phyloP scores from a whole-genome alignment of 1,140 invertebrate genomes.

The Venustaconcha ellipsiformis region DNA sequence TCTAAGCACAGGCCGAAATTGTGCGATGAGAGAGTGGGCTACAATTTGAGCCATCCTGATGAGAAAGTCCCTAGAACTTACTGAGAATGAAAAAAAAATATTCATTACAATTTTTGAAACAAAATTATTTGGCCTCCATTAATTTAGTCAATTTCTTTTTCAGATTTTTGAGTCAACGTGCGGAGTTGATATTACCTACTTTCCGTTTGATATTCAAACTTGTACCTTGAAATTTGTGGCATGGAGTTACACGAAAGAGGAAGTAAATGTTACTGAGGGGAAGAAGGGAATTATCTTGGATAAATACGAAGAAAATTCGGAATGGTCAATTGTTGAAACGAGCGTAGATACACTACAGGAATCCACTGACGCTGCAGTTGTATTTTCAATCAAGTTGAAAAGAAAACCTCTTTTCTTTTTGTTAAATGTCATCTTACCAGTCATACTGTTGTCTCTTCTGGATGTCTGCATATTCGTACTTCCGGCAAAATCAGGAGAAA shows the following conservation, averaged over 20 bases:
- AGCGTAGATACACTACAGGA: background rate
- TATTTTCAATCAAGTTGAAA: conserved; percentile 10
- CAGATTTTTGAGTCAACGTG: conserved; percentile 97
- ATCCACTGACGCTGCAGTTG: background rate
- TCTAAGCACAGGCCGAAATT: too few species aligned
- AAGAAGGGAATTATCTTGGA: conserved; percentile 1
- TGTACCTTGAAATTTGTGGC: conserved; percentile 71
- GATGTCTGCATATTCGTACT: conserved; percentile 15
- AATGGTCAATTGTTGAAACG: conserved; percentile 1
- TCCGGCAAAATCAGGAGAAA: conserved; percentile 12
- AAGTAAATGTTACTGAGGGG: conserved; percentile 59
- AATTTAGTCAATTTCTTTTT: background rate
- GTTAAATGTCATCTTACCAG: conserved; percentile 6
- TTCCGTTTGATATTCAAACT: conserved; percentile 80
- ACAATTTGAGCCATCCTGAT: too few species aligned
- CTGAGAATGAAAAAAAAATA: too few species aligned
- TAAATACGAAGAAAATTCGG: conserved; percentile 5
- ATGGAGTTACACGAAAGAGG: conserved; percentile 44
- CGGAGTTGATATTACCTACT: conserved; percentile 86
- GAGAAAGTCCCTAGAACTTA: too few species aligned
- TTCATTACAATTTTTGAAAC: too few species aligned
- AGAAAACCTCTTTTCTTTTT: conserved; percentile 8
- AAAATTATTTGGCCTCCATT: too few species aligned
- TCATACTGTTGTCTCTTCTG: conserved; percentile 3
- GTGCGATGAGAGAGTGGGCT: too few species aligned